phyloP scores from a whole-genome alignment of 2,888 invertebrate genomes.

The Drosophila picticornis region DNA sequence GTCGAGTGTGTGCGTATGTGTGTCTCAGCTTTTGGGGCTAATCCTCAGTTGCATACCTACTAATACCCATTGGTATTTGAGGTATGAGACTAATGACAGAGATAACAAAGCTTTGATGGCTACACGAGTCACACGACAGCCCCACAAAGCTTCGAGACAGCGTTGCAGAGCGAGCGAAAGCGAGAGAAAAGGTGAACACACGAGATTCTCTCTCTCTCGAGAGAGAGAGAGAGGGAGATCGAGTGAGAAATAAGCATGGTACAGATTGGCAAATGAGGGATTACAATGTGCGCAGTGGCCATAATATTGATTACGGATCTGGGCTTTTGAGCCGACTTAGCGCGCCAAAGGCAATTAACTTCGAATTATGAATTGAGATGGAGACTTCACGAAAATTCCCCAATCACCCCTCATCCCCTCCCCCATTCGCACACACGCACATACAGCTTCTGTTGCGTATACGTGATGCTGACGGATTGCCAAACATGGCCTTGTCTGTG shows the following conservation, averaged over 20 bases:
- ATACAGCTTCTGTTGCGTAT: background rate
- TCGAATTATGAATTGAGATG: slow-evolving; percentile 54
- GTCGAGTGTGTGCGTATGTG: background rate
- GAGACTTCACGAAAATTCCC: background rate
- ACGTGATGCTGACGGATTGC: slow-evolving; percentile 45
- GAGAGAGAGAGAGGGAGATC: background rate
- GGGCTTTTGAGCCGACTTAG: slow-evolving; percentile 49
- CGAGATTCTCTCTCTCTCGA: background rate
- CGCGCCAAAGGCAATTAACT: slow-evolving; percentile 64
- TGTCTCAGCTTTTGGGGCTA: slow-evolving; percentile 34
- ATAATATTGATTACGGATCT: slow-evolving; percentile 64
- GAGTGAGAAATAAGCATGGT: background rate
- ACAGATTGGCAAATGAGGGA: slow-evolving; percentile 31
- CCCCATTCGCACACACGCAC: background rate
- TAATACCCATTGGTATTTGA: slow-evolving; percentile 66
- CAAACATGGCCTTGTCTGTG: slow-evolving; percentile 4
- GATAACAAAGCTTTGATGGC: slow-evolving; percentile 49
- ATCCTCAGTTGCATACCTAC: slow-evolving; percentile 47
- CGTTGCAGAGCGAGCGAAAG: background rate
- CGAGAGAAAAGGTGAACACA: background rate
- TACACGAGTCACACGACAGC: slow-evolving; percentile 13
- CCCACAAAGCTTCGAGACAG: background rate
- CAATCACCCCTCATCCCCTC: background rate
- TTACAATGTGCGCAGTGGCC: slow-evolving; percentile 51
- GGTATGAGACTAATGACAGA: slow-evolving; percentile 65